Conservation (phyloP, 2,113 vertebrate species). For the Ictidomys tridecemlineatus region DNA sequence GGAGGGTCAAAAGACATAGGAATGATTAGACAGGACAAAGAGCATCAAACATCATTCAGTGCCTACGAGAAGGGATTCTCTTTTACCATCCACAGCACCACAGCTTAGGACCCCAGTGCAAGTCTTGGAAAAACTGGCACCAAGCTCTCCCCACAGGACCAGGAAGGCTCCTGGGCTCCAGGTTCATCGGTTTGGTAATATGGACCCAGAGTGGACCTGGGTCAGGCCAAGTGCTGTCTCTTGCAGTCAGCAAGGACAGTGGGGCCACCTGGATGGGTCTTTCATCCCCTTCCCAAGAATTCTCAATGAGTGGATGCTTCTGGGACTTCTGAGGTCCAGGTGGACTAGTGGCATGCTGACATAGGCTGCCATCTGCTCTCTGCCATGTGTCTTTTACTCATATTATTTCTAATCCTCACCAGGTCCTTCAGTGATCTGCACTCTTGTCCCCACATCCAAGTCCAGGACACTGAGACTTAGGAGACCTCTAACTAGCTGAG, state of each 20-base stretch:
- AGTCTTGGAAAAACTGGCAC: background rate
- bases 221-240: background rate
- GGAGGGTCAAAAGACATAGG: background rate
- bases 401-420: background rate
- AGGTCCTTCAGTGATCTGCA: background rate
- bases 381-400: accelerated
- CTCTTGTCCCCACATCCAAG: background rate
- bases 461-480: background rate
- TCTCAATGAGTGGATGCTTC: accelerated
- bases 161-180: accelerated
- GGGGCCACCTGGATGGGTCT: accelerated
- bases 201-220: accelerated
- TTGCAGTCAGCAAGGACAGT: accelerated
- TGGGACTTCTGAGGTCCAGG: background rate
- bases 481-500: background rate
- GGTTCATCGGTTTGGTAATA: too few relatives aligned
- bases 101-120: background rate
- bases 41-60: accelerated
- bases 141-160: background rate
- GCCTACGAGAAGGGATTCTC: accelerated
- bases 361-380: too few relatives aligned
- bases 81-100: accelerated
- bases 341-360: background rate
- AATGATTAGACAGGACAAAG: too few relatives aligned
- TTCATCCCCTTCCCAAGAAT: background rate